Conservation (phyloP, 2,888 invertebrate genomes). For the Rhagophthalmus giganteus region DNA sequence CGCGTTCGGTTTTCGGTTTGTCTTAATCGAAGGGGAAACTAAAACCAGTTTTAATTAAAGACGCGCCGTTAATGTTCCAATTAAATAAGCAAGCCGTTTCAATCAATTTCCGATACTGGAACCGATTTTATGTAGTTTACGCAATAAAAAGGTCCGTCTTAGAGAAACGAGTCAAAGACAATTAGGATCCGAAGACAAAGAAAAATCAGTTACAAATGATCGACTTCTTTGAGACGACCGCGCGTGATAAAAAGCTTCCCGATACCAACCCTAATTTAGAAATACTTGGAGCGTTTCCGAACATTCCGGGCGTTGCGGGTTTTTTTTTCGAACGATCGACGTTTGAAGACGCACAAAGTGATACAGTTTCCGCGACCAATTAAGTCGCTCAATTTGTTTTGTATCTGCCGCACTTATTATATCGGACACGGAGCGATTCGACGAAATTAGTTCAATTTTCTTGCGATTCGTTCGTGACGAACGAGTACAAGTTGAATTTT, state of each 20-base stretch:
- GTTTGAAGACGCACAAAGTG: conserved; percentile 8
- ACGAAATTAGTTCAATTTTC: no score
- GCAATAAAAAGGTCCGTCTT: conserved; percentile 8
- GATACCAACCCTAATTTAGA: conserved; percentile 36
- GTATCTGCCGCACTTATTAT: background rate
- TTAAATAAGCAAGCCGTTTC: conserved; percentile 19
- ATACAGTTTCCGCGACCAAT: conserved; percentile 12
- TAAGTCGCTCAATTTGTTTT: conserved; percentile 15
- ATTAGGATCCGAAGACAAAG: conserved; percentile 22
- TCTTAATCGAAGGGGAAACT: background rate
- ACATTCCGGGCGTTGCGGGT: conserved; percentile 26
- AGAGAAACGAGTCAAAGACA: conserved; percentile 7
- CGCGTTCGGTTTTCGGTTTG: no score
- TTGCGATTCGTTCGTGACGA: no score
- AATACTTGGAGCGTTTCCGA: conserved; percentile 29
- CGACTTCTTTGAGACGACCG: conserved; percentile 22
- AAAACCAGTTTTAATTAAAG: conserved; percentile 12
- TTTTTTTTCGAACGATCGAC: conserved; percentile 8
- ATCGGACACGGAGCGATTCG: no score
- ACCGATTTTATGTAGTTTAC: background rate
- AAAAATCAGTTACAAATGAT: conserved; percentile 28
- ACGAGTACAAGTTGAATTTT: background rate
- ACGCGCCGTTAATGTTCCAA: conserved; percentile 20
- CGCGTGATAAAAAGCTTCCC: conserved; percentile 30
- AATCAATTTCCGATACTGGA: conserved; percentile 9